phyloP scores from a whole-genome alignment of 2,797 vertebrate species.

The Oryzias sinensis region DNA sequence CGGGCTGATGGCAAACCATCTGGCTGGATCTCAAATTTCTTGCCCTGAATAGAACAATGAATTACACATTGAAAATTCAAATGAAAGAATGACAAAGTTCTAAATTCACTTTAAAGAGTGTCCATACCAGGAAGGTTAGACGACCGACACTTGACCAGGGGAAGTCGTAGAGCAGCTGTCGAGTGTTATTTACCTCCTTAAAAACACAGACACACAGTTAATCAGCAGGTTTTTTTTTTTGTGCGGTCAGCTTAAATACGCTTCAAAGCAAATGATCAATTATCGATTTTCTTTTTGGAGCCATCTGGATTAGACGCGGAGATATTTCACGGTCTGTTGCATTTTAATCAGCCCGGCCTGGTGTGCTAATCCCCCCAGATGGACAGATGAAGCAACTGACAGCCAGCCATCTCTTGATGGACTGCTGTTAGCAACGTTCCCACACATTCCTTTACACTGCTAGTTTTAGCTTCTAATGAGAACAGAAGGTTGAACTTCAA shows the following conservation, averaged over 20 bases:
- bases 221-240: slow-evolving; percentile 2
- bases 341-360: slow-evolving; percentile 63
- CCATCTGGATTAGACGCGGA: slow-evolving; percentile 58
- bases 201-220: slow-evolving; percentile 17
- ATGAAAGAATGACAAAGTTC: slow-evolving; percentile 42
- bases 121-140: slow-evolving; percentile 87
- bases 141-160: slow-evolving; percentile 88
- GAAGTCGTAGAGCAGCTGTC: slow-evolving; percentile 87
- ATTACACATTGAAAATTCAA: slow-evolving; percentile 23
- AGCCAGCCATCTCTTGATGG: slow-evolving; percentile 62
- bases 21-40: slow-evolving; percentile 90
- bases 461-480: slow-evolving; percentile 41
- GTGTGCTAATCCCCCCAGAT: slow-evolving; percentile 73
- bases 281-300: slow-evolving; percentile 40
- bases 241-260: slow-evolving; percentile 11
- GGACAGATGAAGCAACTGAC: slow-evolving; percentile 75
- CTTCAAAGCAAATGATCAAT: slow-evolving; percentile 29
- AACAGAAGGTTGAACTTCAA: slow-evolving; percentile 32
- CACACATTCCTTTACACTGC: slow-evolving; percentile 70
- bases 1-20: slow-evolving; percentile 87
- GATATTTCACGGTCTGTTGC: slow-evolving; percentile 63
- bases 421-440: slow-evolving; percentile 56
- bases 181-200: slow-evolving; percentile 84
- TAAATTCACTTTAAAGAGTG: background rate
- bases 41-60: slow-evolving; percentile 76